Conservation (phyloP, 2,888 invertebrate species). For the Diogma glabrata region DNA sequence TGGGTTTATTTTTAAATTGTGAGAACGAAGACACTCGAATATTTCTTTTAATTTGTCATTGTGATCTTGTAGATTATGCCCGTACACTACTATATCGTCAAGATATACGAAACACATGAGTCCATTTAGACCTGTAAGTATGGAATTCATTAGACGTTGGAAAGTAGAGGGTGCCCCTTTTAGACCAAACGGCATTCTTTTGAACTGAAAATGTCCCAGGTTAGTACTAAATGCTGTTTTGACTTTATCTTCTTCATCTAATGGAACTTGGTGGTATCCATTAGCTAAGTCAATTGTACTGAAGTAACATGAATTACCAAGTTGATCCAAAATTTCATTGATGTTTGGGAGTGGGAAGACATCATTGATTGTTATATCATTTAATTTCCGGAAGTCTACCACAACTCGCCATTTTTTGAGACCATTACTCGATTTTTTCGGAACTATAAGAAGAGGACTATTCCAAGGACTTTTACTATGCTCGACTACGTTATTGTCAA, state of each 20-base stretch:
- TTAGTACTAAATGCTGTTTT: neutral
- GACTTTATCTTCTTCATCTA: neutral
- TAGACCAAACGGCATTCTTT: neutral
- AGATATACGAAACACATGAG: neutral
- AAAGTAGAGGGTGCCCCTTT: neutral
- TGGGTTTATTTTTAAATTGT: conserved; percentile 5
- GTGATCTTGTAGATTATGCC: neutral
- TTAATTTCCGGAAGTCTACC: neutral
- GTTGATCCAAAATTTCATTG: neutral
- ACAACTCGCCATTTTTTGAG: neutral
- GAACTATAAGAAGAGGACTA: too few species aligned
- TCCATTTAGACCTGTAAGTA: neutral
- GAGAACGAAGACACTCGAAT: neutral
- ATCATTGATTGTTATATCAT: neutral
- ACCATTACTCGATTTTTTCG: too few species aligned
- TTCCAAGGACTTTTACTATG: too few species aligned
- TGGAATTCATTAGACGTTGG: neutral
- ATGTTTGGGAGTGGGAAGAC: neutral
- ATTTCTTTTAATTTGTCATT: neutral
- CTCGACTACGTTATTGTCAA: too few species aligned
- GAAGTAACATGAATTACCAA: neutral
- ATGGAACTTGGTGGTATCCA: neutral
- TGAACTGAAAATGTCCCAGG: neutral
- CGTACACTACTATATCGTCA: conserved; percentile 5
- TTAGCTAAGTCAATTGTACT: neutral